Evolutionary conservation across 2,888 invertebrate species (phyloP).

Genomic region (Physocephala rufipes): DNA sequence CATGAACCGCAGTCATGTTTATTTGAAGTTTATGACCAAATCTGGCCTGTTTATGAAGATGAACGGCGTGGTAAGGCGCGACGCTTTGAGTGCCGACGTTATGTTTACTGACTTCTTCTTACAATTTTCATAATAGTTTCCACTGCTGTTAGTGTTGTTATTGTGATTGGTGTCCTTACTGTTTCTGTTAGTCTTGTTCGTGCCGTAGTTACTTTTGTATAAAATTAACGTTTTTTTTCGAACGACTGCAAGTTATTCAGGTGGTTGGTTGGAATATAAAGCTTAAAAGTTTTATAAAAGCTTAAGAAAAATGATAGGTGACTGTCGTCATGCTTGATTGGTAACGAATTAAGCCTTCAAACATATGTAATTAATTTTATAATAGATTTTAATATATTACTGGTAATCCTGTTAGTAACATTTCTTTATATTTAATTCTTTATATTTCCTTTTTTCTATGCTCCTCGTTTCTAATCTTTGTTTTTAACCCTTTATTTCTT

Average conservation of each 20-base stretch:
- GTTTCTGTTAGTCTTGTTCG: neutral
- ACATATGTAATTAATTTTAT: neutral
- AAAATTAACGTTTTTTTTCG: neutral
- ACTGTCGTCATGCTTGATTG: neutral
- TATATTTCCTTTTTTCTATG: neutral
- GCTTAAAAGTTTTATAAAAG: slow-evolving; percentile 23
- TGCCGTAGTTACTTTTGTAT: neutral
- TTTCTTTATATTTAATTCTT: too few relatives aligned
- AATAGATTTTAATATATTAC: neutral
- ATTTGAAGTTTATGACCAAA: slow-evolving; percentile 35
- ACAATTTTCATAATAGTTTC: too few relatives aligned
- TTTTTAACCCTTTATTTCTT: neutral
- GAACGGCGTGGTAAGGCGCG: slow-evolving; percentile 11
- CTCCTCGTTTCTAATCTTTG: neutral
- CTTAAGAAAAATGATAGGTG: slow-evolving; percentile 11
- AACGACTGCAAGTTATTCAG: neutral
- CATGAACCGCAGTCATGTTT: slow-evolving; percentile 31
- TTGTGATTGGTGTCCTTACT: slow-evolving; percentile 2
- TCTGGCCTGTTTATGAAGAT: slow-evolving; percentile 36
- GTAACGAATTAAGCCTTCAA: neutral
- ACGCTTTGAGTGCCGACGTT: slow-evolving; percentile 24
- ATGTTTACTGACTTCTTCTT: neutral
- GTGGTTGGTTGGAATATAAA: slow-evolving; percentile 13
- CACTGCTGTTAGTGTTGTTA: slow-evolving; percentile 11
- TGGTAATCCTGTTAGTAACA: too few relatives aligned